Evolutionary conservation across 2,888 invertebrate genomes (phyloP), one percentile per base, ranked within the genome.

Genomic region (Geotrupes spiniger): DNA sequence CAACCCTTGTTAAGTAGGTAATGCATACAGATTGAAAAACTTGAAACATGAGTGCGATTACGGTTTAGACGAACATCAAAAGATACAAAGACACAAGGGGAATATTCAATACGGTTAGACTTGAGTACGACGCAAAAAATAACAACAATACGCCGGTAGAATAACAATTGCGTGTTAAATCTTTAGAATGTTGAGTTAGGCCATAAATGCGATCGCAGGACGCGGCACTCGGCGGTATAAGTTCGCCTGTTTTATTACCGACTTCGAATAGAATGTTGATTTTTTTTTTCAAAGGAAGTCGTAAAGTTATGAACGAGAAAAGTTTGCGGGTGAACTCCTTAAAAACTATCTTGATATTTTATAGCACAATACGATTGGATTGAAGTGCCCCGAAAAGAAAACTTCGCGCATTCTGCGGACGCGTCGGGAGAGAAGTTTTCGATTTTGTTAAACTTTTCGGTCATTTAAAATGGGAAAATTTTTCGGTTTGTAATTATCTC

Each of bases 201-300:
- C 10, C 2, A 31, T 31, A 31, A 31, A 31, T 12, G 14, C 14
- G 21, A 21, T 21, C 21, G 21, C 21, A 6, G 21, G 6, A 6
- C 21, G 21, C 6, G 6, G 21, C 21, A 21, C 3, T 31, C 10
- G 11, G 11, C 10, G 8, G 10, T 33, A 33, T 33, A 33, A 33
- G 14, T 4, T 58, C 59, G 57, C 58, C 58, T 61, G 58, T 56
- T 55, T 51, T 58, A 48, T 51, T 51, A 53, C 45, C 43, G 52
- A 45, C 51, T 53, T 53, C 47, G 50, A 41, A 46, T 49, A 47
- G 49, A 56, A 48, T 49, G 52, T 52, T 53, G 48, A 50, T 49
- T 55, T 55, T 55, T 51, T 53, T 53, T 56, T 47, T 42, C 8
- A 12, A 33, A 12, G 14, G 33, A 33, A 46, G 46, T 51, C 49